Evolutionary conservation across 2,888 invertebrate species (phyloP).

Genomic region (Drosophila buzzatii): DNA sequence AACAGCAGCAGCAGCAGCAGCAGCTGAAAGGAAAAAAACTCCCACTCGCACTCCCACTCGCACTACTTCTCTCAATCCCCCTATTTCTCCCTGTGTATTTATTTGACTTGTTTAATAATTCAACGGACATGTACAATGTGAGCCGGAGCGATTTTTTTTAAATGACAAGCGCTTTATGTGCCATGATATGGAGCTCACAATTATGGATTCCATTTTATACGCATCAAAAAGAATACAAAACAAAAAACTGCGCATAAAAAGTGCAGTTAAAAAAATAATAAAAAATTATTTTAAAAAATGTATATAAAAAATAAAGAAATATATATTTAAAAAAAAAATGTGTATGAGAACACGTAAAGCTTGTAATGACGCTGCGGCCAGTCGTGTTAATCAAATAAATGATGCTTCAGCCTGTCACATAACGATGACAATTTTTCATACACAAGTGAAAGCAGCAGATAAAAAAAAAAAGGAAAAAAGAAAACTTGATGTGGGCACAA

Average conservation of each 20-base stretch:
- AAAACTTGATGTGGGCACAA: slow-evolving; percentile 38
- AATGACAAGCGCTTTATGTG: slow-evolving; percentile 14
- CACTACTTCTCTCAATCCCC: neutral
- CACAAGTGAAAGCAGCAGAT: neutral
- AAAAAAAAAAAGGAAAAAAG: neutral
- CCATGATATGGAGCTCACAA: slow-evolving; percentile 38
- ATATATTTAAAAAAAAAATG: slow-evolving; percentile 5
- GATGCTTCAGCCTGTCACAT: slow-evolving; percentile 48
- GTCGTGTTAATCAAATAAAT: slow-evolving; percentile 65
- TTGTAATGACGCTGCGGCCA: slow-evolving; percentile 17
- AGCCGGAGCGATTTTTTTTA: slow-evolving; percentile 20
- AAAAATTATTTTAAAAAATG: neutral
- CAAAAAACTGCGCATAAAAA: neutral
- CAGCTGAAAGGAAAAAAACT: neutral
- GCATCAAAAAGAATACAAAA: neutral
- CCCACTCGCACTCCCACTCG: neutral
- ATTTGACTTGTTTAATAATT: slow-evolving; percentile 23
- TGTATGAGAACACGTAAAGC: slow-evolving; percentile 19
- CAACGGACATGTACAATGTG: slow-evolving; percentile 8
- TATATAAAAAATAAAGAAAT: neutral
- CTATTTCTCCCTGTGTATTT: neutral
- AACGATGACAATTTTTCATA: slow-evolving; percentile 53
- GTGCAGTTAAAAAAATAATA: neutral
- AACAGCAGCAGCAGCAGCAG: neutral
- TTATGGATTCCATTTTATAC: slow-evolving; percentile 59